A percentile compares a stretch with the other conserved stretches of the same genome.
These are phyloP conservation scores for Colletes collaris DNA, from an alignment of 2,888 invertebrate genomes.

Conservation along the genomic window DNA sequence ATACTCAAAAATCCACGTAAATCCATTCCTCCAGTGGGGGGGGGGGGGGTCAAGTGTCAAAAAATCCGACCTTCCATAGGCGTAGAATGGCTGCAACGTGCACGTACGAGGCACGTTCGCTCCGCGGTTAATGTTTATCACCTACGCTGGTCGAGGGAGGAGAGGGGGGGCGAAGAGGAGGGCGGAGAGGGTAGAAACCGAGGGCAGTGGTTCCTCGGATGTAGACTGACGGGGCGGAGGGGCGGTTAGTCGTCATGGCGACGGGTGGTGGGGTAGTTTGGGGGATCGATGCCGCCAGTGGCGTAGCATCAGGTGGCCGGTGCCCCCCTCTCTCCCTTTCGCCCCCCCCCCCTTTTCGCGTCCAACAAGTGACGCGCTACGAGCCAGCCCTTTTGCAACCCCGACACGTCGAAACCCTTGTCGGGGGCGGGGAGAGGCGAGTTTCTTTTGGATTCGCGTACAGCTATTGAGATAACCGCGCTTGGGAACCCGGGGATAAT, in stretches of 20 bases:
- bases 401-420: neutral
- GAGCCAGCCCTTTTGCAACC: conserved; percentile 19
- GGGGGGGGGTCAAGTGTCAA: conserved; percentile 4
- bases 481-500: neutral
- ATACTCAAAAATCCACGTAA: too few species aligned
- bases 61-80: neutral
- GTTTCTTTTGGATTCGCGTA: conserved; percentile 1
- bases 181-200: conserved; percentile 30
- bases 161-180: too few species aligned
- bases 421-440: too few species aligned
- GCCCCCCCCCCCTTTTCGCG: conserved; percentile 34
- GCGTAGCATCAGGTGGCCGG: conserved; percentile 81
- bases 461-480: neutral
- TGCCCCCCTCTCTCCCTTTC: conserved; percentile 28
- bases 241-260: conserved; percentile 75
- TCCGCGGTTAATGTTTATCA: conserved; percentile 71
- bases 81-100: neutral
- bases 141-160: conserved; percentile 51
- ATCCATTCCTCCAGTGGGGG: neutral
- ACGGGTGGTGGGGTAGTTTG: conserved; percentile 75
- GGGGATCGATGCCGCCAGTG: conserved; percentile 82
- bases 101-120: conserved; percentile 39
- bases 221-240: conserved; percentile 55
- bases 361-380: conserved; percentile 65
- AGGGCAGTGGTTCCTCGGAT: conserved; percentile 66